These are phyloP conservation scores for Chascanopsetta lugubris DNA, from an alignment of 2,113 vertebrate species.

Conservation along the genomic window DNA sequence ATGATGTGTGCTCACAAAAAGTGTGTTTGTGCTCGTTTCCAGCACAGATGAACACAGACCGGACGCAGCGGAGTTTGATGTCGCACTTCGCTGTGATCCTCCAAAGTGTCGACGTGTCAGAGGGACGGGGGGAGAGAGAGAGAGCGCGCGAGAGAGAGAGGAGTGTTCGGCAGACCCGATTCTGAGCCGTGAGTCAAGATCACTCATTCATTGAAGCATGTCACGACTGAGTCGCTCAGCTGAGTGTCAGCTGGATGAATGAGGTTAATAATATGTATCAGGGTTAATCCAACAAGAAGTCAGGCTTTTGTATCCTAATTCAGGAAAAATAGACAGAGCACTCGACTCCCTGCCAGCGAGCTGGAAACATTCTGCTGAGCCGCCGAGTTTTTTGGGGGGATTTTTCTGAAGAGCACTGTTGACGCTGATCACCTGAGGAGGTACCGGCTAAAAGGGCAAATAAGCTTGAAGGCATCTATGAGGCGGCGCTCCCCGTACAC, in stretches of 20 bases:
- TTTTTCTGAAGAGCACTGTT: conserved; percentile 37
- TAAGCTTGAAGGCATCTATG: conserved; percentile 45
- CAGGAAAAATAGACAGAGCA: conserved; percentile 12
- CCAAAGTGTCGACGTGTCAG: neutral
- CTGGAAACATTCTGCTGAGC: conserved; percentile 8
- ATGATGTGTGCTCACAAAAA: conserved; percentile 12
- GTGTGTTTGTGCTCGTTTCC: neutral
- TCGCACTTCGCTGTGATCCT: conserved; percentile 5
- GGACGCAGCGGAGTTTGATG: conserved; percentile 10
- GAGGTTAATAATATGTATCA: conserved; percentile 62
- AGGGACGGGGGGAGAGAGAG: no score
- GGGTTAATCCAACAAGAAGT: conserved; percentile 52
- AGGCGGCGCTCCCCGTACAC: conserved; percentile 19
- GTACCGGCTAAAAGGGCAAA: conserved; percentile 59
- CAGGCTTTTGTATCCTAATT: conserved; percentile 32
- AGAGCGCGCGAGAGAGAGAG: no score
- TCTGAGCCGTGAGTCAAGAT: conserved; percentile 15
- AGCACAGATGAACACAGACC: conserved; percentile 26
- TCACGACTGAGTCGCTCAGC: conserved; percentile 16
- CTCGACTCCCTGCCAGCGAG: neutral
- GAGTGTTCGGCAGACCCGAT: conserved; percentile 9
- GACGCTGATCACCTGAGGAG: conserved; percentile 52
- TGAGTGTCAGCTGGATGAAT: conserved; percentile 42
- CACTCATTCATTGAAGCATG: conserved; percentile 27
- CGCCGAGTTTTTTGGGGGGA: conserved; percentile 20